Evolutionary conservation across 2,113 vertebrate species (phyloP).

Genomic region (Oncorhynchus nerka): DNA sequence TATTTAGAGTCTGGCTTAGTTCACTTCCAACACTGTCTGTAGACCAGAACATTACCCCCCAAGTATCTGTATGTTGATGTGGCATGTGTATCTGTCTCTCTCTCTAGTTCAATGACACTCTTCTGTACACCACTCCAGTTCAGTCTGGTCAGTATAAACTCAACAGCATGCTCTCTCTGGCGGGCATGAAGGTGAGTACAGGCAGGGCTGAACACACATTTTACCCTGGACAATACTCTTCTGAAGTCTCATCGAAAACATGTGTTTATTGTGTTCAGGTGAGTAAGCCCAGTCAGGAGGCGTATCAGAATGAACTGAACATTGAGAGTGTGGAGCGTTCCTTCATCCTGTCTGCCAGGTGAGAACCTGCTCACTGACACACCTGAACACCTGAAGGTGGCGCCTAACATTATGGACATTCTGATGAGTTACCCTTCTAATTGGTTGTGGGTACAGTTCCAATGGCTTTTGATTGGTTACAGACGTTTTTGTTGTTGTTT

Average conservation of each 20-base stretch:
- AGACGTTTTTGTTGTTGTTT: not conserved
- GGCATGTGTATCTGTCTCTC: conserved; percentile 9
- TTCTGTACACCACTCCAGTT: conserved; percentile 93
- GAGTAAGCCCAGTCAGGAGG: conserved; percentile 94
- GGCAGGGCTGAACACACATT: not conserved
- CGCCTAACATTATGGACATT: not conserved
- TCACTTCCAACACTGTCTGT: not conserved
- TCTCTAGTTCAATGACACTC: conserved; percentile 91
- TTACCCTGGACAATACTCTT: not conserved
- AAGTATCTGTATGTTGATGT: not conserved
- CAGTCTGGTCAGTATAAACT: conserved; percentile 96
- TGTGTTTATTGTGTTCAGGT: conserved; percentile 73
- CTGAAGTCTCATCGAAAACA: no score
- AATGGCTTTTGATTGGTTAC: conserved; percentile 2
- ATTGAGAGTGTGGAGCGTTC: conserved; percentile 98
- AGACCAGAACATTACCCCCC: not conserved
- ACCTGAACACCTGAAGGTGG: not conserved
- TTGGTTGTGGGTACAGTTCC: not conserved
- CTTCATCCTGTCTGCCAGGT: conserved; percentile 98
- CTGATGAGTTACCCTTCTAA: not conserved
- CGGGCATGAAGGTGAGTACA: conserved; percentile 92
- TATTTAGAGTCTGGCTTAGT: not conserved
- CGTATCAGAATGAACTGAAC: conserved; percentile 97
- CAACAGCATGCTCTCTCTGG: conserved; percentile 94
- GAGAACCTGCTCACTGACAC: conserved; percentile 22